These are phyloP conservation scores for Mellilla xanthometata DNA, from an alignment of 2,888 invertebrate genomes.

Conservation along the genomic window DNA sequence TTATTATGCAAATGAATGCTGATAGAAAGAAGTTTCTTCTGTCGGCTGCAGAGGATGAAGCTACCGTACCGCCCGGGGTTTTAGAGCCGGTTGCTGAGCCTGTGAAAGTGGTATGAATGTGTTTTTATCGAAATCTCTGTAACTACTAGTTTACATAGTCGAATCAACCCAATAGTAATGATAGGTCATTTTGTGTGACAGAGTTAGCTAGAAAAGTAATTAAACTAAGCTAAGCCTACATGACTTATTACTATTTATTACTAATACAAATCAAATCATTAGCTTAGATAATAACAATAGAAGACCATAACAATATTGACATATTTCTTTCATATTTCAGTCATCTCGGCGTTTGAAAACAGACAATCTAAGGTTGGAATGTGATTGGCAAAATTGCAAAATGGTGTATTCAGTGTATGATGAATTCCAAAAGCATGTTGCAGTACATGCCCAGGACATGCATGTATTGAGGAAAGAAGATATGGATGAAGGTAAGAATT, in stretches of 20 bases:
- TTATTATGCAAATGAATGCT: slow-evolving; percentile 65
- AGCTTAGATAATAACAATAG: too few relatives aligned
- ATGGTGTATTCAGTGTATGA: slow-evolving; percentile 62
- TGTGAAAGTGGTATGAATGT: slow-evolving; percentile 50
- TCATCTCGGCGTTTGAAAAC: slow-evolving; percentile 49
- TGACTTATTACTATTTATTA: too few relatives aligned
- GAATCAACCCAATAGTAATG: too few relatives aligned
- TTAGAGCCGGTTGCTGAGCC: slow-evolving; percentile 55
- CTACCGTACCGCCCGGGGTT: slow-evolving; percentile 63
- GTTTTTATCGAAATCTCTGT: too few relatives aligned
- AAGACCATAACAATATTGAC: too few relatives aligned
- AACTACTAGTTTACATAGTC: too few relatives aligned
- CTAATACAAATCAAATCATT: too few relatives aligned
- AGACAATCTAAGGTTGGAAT: slow-evolving; percentile 60
- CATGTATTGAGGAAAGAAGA: slow-evolving; percentile 53
- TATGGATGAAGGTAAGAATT: slow-evolving; percentile 29
- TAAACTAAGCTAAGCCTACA: too few relatives aligned
- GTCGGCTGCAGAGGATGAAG: slow-evolving; percentile 63
- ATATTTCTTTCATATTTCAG: slow-evolving; percentile 40
- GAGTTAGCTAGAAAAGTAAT: too few relatives aligned
- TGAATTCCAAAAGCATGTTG: slow-evolving; percentile 81
- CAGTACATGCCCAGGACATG: slow-evolving; percentile 72
- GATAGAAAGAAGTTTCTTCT: slow-evolving; percentile 62
- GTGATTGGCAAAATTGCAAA: slow-evolving; percentile 84
- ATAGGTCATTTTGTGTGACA: too few relatives aligned